Conservation (phyloP, 2,113 vertebrate genomes). For the Oncorhynchus clarkii region DNA sequence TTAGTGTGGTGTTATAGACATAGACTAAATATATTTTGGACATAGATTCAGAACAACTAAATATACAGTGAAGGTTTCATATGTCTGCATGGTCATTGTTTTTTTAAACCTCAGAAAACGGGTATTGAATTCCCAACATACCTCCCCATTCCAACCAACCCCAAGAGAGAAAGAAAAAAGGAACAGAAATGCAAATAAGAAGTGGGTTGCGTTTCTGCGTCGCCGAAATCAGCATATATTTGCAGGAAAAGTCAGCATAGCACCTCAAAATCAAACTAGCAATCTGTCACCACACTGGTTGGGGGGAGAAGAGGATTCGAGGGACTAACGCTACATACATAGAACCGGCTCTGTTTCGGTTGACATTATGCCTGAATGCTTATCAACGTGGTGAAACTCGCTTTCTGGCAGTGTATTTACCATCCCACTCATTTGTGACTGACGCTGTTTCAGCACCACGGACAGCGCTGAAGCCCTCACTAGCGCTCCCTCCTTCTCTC, state of each 20-base stretch:
- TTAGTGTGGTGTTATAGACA: conserved; percentile 11
- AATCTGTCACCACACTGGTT: conserved; percentile 50
- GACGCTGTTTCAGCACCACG: conserved; percentile 75
- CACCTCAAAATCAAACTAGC: conserved; percentile 56
- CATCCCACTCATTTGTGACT: conserved; percentile 61
- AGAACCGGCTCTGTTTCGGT: conserved; percentile 11
- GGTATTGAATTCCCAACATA: no score
- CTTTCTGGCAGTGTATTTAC: conserved; percentile 56
- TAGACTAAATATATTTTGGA: no score
- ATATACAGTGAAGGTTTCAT: no score
- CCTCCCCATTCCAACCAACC: no score
- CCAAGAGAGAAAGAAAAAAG: neutral
- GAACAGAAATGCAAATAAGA: conserved; percentile 53
- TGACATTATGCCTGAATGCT: neutral
- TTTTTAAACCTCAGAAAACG: no score
- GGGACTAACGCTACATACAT: conserved; percentile 44
- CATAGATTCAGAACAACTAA: no score
- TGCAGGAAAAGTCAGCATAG: conserved; percentile 58
- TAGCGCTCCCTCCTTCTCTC: conserved; percentile 7
- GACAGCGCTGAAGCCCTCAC: conserved; percentile 59
- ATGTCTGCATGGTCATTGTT: no score
- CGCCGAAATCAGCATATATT: conserved; percentile 51
- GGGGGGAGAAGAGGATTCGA: conserved; percentile 15
- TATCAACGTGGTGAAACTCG: conserved; percentile 29
- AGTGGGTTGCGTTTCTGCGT: conserved; percentile 32